Evolutionary conservation across 92 coral and sea anemone species (phyloP), one percentile per base, ranked within the genome.

Genomic region (Blastomussa wellsi): DNA sequence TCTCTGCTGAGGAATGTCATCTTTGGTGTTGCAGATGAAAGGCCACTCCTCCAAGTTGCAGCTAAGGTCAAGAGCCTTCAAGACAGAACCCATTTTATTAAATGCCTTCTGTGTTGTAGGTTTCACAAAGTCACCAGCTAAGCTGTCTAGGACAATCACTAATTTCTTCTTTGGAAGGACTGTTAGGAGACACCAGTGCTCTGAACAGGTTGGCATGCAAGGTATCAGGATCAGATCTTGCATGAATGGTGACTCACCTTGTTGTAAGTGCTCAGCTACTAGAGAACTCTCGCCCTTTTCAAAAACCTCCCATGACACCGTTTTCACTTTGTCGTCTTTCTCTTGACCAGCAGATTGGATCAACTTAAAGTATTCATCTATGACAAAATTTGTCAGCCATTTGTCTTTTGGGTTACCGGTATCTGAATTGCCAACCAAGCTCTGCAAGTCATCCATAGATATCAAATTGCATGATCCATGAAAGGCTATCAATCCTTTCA

Each of bases 181-280:
- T 19, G 81, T 89, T 12, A 89, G 71, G 24, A 92, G 88, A 89
- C 69, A 86, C 90, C 93, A 92, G 83, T 87, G 95, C 69, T 86
- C 81, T 39, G 87, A 72, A 35, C 80, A 32, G 22, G 87, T 26
- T 28, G 89, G 24, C 67, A 79, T 92, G 87, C 91, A 92, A 42
- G 93, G 91, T 31, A 84, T 84, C 38, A 92, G 80, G 52, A 92
- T 53, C 20, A 66, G 73, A 79, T 92, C 90, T 48, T 90, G 89
- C 51, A 53, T 74, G 70, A 85, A 80, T 3, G 76, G 75, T 7
- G 77, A 19, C 52, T 82, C 41, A 68, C 72, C 82, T 24, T 66
- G 59, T 26, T 65, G 88, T 32, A 89, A 73, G 68, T 39, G 60
- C 20, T 77, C 59, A 55, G 86, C 88, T 60, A 82, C 59, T 36